Base-by-base conservation (phyloP, 2,797 vertebrate species). In the Amblyraja radiata region DNA sequence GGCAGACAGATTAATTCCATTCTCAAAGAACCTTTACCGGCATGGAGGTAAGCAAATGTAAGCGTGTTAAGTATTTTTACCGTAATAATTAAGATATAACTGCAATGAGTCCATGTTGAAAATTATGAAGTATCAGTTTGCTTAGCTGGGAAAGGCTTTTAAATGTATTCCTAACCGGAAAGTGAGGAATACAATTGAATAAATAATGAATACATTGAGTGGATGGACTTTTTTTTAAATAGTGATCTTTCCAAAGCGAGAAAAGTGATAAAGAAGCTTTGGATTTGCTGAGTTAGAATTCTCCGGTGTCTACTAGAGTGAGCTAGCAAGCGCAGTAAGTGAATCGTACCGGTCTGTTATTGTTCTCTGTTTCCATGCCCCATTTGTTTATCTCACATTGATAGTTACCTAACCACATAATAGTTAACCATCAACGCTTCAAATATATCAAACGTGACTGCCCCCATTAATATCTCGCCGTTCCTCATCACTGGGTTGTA, bases 1-100 rank as follows among this genome's bases (percentile, higher is more conserved):
- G 54, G 71, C 4, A 54, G 3, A 28, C 25, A 11, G 23, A 7
- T 25, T 91, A 91, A 39, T 76, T 25, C 46, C 68, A 73, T 65
- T 88, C 25, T 71, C 32, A n/a, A 21, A 90, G n/a, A 39, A 71
- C 23, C 54, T 28, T 92, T 13, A 54, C 68, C 14, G 54, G 68
- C 90, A 92, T 92, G 90, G 36, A 92, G 90, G 90, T 92, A 92
- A 76, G 21, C 14, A 54, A 91, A 88, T 74, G 39, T 46, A 54
- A 91, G 46, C 23, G 14, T 54, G 13, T 25, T 92, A 68, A 74
- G 14, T 92, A 28, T n/a, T 39, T 92, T 54, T 25, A 92, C 39
- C 16, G 39, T 76, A 39, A 54, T 76, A 73, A 76, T 28, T 76
- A 54, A 76, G 36, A 76, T 74, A 71, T 73, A 54, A 74, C 54